These are phyloP conservation scores for Tenthredo notha DNA, from an alignment of 2,888 invertebrate genomes.

Conservation along the genomic window DNA sequence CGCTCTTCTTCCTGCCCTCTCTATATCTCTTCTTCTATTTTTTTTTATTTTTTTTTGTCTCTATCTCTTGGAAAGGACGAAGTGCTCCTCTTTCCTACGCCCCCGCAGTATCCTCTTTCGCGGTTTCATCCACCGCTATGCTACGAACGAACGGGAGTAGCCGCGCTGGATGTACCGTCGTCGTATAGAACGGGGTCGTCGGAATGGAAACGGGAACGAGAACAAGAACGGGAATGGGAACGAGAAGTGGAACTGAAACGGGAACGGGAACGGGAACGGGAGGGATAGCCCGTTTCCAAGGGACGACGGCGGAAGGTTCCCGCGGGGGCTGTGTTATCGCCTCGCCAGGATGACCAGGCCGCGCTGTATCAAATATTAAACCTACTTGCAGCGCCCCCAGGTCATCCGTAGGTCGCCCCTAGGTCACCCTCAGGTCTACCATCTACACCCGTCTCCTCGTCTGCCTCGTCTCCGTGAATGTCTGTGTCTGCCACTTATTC, in stretches of 20 bases:
- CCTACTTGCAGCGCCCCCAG: conserved; percentile 73
- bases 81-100: not conserved
- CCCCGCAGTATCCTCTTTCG: conserved; percentile 24
- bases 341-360: conserved; percentile 78
- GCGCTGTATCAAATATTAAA: conserved; percentile 77
- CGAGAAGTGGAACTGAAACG: conserved; percentile 60
- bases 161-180: not conserved
- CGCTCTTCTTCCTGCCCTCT: not conserved
- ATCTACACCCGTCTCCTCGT: conserved; percentile 53
- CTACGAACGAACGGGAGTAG: not conserved
- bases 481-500: conserved; percentile 41
- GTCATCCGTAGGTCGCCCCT: conserved; percentile 52
- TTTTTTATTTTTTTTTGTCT: not conserved
- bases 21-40: not conserved
- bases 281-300: conserved; percentile 70
- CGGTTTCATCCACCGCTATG: conserved; percentile 7
- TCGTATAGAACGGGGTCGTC: conserved; percentile 60
- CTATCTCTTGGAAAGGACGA: not conserved
- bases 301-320: conserved; percentile 77
- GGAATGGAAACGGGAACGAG: conserved; percentile 59
- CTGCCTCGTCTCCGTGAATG: conserved; percentile 46
- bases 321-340: conserved; percentile 78
- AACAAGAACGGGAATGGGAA: conserved; percentile 61
- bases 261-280: conserved; percentile 59
- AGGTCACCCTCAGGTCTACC: conserved; percentile 57